Conservation (phyloP, 2,888 invertebrate genomes). For the Ectemnius lituratus region DNA sequence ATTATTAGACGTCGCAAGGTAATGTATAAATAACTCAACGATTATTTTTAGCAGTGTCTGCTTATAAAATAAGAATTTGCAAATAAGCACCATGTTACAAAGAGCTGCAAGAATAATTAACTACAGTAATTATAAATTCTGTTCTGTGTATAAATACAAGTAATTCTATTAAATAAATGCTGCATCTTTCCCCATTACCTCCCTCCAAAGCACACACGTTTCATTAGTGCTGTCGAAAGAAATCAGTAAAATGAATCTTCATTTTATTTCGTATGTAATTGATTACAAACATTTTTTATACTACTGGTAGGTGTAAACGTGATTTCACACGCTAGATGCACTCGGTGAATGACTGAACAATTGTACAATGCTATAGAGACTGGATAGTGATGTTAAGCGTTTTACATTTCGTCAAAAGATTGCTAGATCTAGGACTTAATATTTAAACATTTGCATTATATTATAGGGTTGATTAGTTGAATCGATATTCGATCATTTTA, state of each 20-base stretch:
- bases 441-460: no score
- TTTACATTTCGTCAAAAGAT: slow-evolving; percentile 27
- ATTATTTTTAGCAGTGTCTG: slow-evolving; percentile 56
- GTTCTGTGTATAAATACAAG: slow-evolving; percentile 60
- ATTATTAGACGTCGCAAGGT: slow-evolving; percentile 53
- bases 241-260: slow-evolving; percentile 15
- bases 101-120: slow-evolving; percentile 46
- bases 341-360: no score
- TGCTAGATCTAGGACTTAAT: slow-evolving; percentile 6
- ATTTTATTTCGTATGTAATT: slow-evolving; percentile 39
- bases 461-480: no score
- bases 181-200: slow-evolving; percentile 20
- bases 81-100: slow-evolving; percentile 43
- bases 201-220: slow-evolving; percentile 6
- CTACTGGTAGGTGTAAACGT: slow-evolving; percentile 36
- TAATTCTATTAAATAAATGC: slow-evolving; percentile 46
- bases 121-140: slow-evolving; percentile 51
- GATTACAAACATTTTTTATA: slow-evolving; percentile 43
- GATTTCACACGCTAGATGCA: slow-evolving; percentile 7
- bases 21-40: slow-evolving; percentile 61
- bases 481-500: no score
- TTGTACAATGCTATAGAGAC: slow-evolving; percentile 29
- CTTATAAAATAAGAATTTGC: slow-evolving; percentile 50
- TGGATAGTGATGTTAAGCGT: background rate
- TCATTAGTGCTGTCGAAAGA: background rate